These are phyloP conservation scores for Leptinotarsa texana DNA, from an alignment of 1,140 invertebrate species.

Conservation along the genomic window DNA sequence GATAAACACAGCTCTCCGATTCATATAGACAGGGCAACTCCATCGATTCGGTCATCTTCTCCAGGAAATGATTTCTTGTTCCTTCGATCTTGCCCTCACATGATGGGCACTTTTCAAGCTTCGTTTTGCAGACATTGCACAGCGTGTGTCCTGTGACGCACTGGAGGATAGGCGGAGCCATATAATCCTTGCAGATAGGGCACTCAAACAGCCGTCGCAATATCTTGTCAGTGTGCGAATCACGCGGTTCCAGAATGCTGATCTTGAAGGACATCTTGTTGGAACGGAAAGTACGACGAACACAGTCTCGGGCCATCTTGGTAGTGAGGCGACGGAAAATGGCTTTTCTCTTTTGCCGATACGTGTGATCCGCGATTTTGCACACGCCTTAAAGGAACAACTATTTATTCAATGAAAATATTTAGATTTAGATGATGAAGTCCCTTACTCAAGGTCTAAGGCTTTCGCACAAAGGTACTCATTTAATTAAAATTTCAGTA, in stretches of 20 bases:
- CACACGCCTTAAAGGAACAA: conserved; percentile 16
- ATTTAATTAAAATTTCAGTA: too few relatives aligned
- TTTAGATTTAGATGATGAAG: too few relatives aligned
- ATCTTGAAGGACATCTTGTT: conserved; percentile 12
- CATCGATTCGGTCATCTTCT: conserved; percentile 6
- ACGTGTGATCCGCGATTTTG: conserved; percentile 15
- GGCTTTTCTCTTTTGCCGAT: conserved; percentile 10
- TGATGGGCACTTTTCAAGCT: conserved; percentile 22
- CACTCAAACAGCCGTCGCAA: conserved; percentile 23
- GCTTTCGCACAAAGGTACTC: too few relatives aligned
- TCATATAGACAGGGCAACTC: conserved; percentile 15
- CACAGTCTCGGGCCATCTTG: conserved; percentile 9
- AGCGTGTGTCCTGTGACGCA: conserved; percentile 21
- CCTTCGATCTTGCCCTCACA: conserved; percentile 16
- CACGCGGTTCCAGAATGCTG: neutral
- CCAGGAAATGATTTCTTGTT: conserved; percentile 18
- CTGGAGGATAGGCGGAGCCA: conserved; percentile 20
- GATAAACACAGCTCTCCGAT: conserved; percentile 8
- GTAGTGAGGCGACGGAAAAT: conserved; percentile 6
- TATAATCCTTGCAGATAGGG: conserved; percentile 26
- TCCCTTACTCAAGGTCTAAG: too few relatives aligned
- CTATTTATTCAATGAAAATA: neutral
- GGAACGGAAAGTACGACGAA: neutral
- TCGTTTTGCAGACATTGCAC: conserved; percentile 19
- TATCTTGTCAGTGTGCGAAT: conserved; percentile 4